Conservation (phyloP, 53 echinoderm and acorn worm genomes). For the Glandiceps talaboti region DNA sequence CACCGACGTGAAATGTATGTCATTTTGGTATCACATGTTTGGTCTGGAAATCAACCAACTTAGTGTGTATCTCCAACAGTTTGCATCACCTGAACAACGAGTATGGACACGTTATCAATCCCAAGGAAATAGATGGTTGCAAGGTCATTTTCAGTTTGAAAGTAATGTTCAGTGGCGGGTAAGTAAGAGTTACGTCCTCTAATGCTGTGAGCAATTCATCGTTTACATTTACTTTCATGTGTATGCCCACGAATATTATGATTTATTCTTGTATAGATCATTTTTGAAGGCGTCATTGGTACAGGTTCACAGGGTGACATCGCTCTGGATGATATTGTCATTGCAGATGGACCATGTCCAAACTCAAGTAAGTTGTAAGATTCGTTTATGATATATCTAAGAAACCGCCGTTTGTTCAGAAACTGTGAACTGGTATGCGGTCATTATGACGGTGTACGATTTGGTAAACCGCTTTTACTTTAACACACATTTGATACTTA, state of each 20-base stretch:
- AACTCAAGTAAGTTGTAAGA: conserved; percentile 26
- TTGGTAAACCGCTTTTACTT: too few species aligned
- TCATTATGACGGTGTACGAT: too few species aligned
- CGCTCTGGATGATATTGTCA: neutral
- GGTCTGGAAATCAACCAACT: neutral
- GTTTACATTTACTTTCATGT: too few species aligned
- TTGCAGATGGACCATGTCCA: neutral
- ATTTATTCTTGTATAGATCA: too few species aligned
- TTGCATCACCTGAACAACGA: neutral
- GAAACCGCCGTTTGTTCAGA: too few species aligned
- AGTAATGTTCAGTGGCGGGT: neutral
- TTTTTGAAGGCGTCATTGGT: neutral
- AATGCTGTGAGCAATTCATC: too few species aligned
- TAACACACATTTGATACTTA: too few species aligned
- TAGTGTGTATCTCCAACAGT: neutral
- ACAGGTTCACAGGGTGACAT: neutral
- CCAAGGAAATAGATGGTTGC: neutral
- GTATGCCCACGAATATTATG: too few species aligned
- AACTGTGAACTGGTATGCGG: too few species aligned
- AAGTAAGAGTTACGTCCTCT: too few species aligned
- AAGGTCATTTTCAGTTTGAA: neutral
- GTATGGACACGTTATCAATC: neutral
- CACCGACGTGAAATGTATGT: neutral
- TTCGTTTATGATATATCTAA: too few species aligned
- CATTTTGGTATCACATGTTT: neutral